Base-by-base conservation (phyloP, 1,140 invertebrate genomes). In the Babylonia areolata region DNA sequence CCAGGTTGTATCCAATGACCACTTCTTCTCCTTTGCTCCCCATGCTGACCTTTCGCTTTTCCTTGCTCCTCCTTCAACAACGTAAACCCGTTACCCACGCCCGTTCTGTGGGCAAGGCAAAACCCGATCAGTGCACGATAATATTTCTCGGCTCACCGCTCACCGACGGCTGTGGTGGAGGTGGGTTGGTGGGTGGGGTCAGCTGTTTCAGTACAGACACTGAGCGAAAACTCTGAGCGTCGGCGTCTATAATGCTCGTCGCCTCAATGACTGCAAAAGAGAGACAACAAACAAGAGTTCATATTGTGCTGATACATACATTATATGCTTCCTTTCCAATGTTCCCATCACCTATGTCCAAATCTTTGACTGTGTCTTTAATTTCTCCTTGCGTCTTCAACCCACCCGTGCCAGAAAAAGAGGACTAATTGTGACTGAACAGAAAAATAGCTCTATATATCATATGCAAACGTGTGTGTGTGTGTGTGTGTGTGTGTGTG, bases 211-310 rank as follows among this genome's bases (percentile, higher is more conserved):
- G 42, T 12, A 5, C 83, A n/a, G 42, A 54, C 37, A 33, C 78
- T 54, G 54, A 40, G 81, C 51, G 42, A 31, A 33, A 58, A 28
- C 31, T 85, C 23, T 35, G 20, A 69, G 51, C 33, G n/a, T 87
- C 89, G 9, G 78, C 46, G 42, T 86, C 89, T 20, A 86, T 82
- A 0, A 88, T 88, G 86, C 90, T 91, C 42, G 90, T 89, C 2
- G 90, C 88, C 77, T 91, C 90, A 73, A 91, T 91, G n/a, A 91
- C 90, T 91, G 83, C 78, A 89, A 80, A 54, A 80, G 39, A 80
- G 39, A 80, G 37, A 80, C 11, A 3, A 12, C 9, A 54, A 80
- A 33, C n/a, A n/a, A n/a, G n/a, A n/a, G n/a, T n/a, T n/a, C n/a
- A 51, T 51, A 20, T 51, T 51, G 46, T 6, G 46, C 20, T 51